These are phyloP conservation scores for Deilephila porcellus DNA, from an alignment of 2,888 invertebrate species.

Conservation along the genomic window DNA sequence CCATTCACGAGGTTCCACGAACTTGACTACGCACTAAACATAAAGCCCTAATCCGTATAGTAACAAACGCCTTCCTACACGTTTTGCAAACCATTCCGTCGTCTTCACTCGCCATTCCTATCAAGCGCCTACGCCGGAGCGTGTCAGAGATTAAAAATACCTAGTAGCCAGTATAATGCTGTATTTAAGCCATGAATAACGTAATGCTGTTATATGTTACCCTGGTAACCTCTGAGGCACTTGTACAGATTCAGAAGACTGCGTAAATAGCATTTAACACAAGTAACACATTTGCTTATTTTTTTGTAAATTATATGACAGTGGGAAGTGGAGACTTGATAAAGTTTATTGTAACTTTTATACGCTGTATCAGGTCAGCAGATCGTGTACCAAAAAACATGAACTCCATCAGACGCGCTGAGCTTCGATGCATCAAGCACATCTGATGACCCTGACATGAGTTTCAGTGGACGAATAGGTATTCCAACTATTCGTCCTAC, in stretches of 20 bases:
- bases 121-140: not conserved
- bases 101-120: not conserved
- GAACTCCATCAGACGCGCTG: too few relatives aligned
- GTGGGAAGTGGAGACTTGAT: too few relatives aligned
- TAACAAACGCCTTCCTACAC: not conserved
- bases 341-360: too few relatives aligned
- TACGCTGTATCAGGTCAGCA: too few relatives aligned
- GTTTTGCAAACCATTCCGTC: not conserved
- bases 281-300: not conserved
- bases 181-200: too few relatives aligned
- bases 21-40: not conserved
- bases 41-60: not conserved
- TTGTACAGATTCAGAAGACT: not conserved
- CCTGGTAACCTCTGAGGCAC: not conserved
- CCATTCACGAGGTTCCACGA: not conserved
- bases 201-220: constrained; percentile 2
- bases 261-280: not conserved
- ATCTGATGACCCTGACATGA: too few relatives aligned
- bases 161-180: not conserved
- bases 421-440: too few relatives aligned
- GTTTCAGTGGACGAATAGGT: too few relatives aligned
- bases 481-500: too few relatives aligned
- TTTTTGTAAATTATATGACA: not conserved
- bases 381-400: too few relatives aligned
- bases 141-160: constrained; percentile 14